These are phyloP conservation scores for Trichonephila clavipes DNA, from an alignment of 1,140 invertebrate species.

Conservation along the genomic window DNA sequence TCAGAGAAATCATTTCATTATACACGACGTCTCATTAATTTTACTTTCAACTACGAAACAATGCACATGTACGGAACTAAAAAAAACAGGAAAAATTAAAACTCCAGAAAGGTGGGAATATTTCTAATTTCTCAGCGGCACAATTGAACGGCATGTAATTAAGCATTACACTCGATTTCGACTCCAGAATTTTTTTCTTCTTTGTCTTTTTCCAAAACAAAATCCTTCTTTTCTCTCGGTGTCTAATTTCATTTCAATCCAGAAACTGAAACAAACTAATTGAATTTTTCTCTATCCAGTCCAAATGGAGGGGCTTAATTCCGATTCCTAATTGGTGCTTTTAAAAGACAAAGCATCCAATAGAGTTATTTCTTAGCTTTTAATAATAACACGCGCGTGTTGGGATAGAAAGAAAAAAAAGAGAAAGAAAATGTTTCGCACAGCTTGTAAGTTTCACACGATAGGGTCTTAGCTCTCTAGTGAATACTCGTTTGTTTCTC, in stretches of 20 bases:
- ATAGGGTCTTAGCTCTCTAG: neutral
- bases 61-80: no score
- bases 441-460: constrained; percentile 11
- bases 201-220: neutral
- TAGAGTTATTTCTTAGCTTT: neutral
- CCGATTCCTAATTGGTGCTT: constrained; percentile 1
- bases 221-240: neutral
- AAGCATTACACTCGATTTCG: neutral
- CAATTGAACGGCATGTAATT: neutral
- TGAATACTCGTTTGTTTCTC: neutral
- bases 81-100: no score
- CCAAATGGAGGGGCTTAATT: neutral
- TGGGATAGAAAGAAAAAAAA: neutral
- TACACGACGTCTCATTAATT: no score
- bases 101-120: neutral
- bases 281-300: neutral
- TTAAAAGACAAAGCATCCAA: constrained; percentile 1
- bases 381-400: neutral
- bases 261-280: constrained; percentile 1
- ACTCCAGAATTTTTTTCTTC: neutral
- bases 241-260: constrained; percentile 10
- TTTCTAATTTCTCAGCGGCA: neutral
- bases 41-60: no score
- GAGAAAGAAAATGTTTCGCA: neutral
- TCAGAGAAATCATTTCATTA: no score